Evolutionary conservation across 1,140 invertebrate genomes (phyloP), one percentile per base, ranked within the genome.

Genomic region (Pachypsylla venusta): DNA sequence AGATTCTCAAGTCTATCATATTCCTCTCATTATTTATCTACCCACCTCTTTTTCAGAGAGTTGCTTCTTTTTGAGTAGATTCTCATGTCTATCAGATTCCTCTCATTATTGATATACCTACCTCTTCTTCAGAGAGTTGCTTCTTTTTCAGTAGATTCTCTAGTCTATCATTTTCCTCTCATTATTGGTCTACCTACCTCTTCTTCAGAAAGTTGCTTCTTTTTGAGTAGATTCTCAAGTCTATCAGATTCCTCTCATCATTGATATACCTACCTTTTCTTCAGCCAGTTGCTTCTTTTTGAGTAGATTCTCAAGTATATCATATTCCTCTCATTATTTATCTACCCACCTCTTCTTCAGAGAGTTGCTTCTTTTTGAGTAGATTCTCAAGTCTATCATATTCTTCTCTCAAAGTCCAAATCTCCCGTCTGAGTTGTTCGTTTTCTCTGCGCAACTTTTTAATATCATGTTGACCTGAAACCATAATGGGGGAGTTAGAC

Each of bases 211-310:
- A 68, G 73, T 73, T 71, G 75, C 30, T 79, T 71, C 60, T 79
- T 79, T 63, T 83, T 80, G 62, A 88, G 70, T 66, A 87, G 76
- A 62, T 82, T 81, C 70, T 91, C 87, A 57, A 93, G 75, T 59
- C 85, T 79, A 67, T 91, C 87, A 69, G 89, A 91, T 69, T 92
- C 88, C 68, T 92, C 88, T 42, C 89, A n/a, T n/a, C n/a, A n/a
- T n/a, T n/a, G n/a, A n/a, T n/a, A n/a, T n/a, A n/a, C n/a, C n/a
- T n/a, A n/a, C n/a, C n/a, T n/a, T n/a, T n/a, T n/a, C n/a, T n/a
- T n/a, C n/a, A n/a, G n/a, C n/a, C n/a, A n/a, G n/a, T n/a, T n/a
- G n/a, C n/a, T n/a, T n/a, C n/a, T n/a, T n/a, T n/a, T n/a, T n/a
- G n/a, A n/a, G n/a, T n/a, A 22, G 22, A 30, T 19, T 39, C 25